These are phyloP conservation scores for Tolypeutes matacus DNA, from an alignment of 2,797 vertebrate genomes.

Conservation along the genomic window DNA sequence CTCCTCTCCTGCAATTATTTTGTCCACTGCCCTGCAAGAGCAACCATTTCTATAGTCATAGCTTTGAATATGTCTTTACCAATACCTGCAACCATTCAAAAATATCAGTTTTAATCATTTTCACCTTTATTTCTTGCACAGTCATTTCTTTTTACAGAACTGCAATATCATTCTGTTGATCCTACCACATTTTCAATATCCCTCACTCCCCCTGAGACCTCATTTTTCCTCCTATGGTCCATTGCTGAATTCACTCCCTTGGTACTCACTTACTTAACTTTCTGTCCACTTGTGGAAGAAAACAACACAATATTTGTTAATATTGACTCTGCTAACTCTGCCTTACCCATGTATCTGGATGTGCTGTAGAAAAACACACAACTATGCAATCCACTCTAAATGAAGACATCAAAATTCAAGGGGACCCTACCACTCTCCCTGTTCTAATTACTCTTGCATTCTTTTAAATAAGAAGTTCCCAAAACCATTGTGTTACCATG, in stretches of 20 bases:
- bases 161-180: background rate
- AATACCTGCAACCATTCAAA: background rate
- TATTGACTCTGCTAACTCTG: background rate
- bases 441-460: background rate
- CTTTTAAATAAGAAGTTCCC: background rate
- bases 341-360: background rate
- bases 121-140: background rate
- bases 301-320: background rate
- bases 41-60: background rate
- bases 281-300: background rate
- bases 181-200: background rate
- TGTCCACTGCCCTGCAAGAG: background rate
- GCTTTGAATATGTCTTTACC: background rate
- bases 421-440: background rate
- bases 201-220: background rate
- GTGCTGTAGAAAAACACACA: background rate
- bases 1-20: background rate
- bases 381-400: background rate
- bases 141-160: background rate
- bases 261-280: background rate
- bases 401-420: background rate
- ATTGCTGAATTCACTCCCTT: background rate
- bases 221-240: background rate
- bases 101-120: background rate
- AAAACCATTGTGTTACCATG: background rate